Evolutionary conservation across 2,113 vertebrate genomes (phyloP).

Genomic region (Zapornia atra): DNA sequence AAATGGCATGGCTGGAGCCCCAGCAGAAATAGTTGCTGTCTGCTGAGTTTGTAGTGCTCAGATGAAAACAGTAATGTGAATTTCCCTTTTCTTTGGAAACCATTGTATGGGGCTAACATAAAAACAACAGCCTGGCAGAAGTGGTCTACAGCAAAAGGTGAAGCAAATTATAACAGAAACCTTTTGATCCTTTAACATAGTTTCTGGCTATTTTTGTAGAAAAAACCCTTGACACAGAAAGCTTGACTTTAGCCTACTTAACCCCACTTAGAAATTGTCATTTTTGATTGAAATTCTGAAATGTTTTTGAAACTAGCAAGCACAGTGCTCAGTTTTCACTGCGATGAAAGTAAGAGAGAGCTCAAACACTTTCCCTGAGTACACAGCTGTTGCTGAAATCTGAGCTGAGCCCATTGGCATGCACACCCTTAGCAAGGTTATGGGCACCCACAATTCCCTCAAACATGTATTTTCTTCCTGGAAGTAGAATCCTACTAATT

Average conservation of each 20-base stretch:
- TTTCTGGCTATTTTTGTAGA: not conserved
- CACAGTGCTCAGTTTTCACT: not conserved
- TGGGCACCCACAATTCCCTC: not conserved
- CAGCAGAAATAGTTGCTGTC: not conserved
- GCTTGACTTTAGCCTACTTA: not conserved
- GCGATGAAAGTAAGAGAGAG: not conserved
- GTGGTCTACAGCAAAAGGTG: not conserved
- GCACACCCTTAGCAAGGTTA: not conserved
- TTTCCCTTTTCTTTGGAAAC: not conserved
- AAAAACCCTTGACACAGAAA: not conserved
- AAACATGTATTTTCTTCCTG: not conserved
- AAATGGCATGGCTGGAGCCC: not conserved
- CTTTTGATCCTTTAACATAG: not conserved
- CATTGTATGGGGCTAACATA: not conserved
- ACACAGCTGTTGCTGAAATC: accelerated
- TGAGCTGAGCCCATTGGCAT: accelerated
- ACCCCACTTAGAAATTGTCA: not conserved
- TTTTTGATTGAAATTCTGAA: not conserved
- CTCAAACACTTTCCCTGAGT: not conserved
- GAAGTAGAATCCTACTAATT: not conserved
- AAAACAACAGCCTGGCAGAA: not conserved
- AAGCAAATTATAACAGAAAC: not conserved
- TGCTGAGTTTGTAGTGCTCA: not conserved
- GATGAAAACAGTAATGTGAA: not conserved
- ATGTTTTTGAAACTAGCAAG: not conserved